Base-by-base conservation (phyloP, 2,113 vertebrate genomes). In the Smithornis capensis region DNA sequence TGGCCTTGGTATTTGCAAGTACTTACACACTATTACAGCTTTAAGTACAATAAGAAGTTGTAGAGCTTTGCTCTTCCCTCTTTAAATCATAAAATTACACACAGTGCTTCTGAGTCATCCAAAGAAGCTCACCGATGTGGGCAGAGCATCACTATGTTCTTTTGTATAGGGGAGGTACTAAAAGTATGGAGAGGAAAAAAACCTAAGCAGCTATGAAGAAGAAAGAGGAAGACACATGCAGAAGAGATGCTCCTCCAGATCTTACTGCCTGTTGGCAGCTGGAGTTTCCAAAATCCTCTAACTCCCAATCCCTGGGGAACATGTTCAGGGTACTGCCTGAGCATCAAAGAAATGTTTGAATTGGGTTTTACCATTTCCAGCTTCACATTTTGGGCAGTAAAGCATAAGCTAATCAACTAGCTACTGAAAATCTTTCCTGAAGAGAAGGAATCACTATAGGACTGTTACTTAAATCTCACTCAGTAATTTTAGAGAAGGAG, bases 1-100 rank as follows among this genome's bases (percentile, higher is more conserved):
- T 91, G 90, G 76, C 89, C 83, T 96, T 87, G 92, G 75, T 93
- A 87, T 94, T 92, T 96, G 45, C 69, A 91, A 92, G 84, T 65
- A 62, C 56, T 89, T 77, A 44, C 62, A 89, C 55, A 87, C 50
- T 89, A 91, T 89, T 95, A 90, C 80, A 87, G 73, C 57, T 90
- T 68, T 64, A 87, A 92, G 79, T 88, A 86, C 88, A 70, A 38
- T 55, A 90, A 68, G 42, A 93, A 70, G 59, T 73, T 56, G 33
- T 67, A 42, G 59, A 57, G 77, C 22, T 88, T 71, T 93, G 85
- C 56, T 53, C 47, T 94, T 88, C 57, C 40, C 44, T 84, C 69
- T 90, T 86, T 50, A 92, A 91, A 78, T 68, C 67, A 63, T 27
- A 88, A 71, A 89, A 89, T 71, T 77, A 45, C 40, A 68, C 29